Conservation (phyloP, 2,113 vertebrate species). For the Misgurnus mizolepis region DNA sequence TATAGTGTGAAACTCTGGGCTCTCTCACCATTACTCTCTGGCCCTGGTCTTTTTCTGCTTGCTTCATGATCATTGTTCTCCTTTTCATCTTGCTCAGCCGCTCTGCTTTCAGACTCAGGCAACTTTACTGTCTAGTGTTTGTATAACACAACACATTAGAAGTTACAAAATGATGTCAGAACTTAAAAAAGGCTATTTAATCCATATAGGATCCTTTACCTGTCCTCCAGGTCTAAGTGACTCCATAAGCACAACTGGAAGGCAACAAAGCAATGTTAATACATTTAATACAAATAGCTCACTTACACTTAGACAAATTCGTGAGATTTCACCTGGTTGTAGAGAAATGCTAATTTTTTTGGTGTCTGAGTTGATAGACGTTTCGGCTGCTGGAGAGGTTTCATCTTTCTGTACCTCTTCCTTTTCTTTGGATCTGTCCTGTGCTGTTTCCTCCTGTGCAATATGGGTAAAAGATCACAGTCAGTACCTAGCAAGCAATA, state of each 20-base stretch:
- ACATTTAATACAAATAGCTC: background rate
- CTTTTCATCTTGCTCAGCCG: slow-evolving; percentile 35
- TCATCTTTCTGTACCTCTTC: slow-evolving; percentile 48
- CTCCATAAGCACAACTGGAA: slow-evolving; percentile 73
- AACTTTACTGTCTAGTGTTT: background rate
- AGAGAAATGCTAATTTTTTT: slow-evolving; percentile 72
- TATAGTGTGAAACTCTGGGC: slow-evolving; percentile 19
- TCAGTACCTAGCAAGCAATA: background rate
- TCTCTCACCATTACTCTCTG: slow-evolving; percentile 53
- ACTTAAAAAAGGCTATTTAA: background rate
- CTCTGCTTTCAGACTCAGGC: slow-evolving; percentile 47
- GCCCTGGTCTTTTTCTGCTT: slow-evolving; percentile 62
- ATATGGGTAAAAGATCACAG: background rate
- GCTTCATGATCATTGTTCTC: slow-evolving; percentile 50
- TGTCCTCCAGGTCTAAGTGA: slow-evolving; percentile 63
- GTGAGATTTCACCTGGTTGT: slow-evolving; percentile 67
- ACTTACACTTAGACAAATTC: background rate
- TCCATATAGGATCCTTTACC: slow-evolving; percentile 32
- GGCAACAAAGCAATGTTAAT: background rate
- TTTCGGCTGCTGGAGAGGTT: slow-evolving; percentile 41
- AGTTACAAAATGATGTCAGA: slow-evolving; percentile 1
- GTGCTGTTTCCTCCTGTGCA: slow-evolving; percentile 21
- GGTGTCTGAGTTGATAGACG: slow-evolving; percentile 15
- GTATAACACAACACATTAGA: background rate
- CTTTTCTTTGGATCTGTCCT: slow-evolving; percentile 52